Evolutionary conservation across 2,797 vertebrate genomes (phyloP).

Genomic region (Sylvia borin): DNA sequence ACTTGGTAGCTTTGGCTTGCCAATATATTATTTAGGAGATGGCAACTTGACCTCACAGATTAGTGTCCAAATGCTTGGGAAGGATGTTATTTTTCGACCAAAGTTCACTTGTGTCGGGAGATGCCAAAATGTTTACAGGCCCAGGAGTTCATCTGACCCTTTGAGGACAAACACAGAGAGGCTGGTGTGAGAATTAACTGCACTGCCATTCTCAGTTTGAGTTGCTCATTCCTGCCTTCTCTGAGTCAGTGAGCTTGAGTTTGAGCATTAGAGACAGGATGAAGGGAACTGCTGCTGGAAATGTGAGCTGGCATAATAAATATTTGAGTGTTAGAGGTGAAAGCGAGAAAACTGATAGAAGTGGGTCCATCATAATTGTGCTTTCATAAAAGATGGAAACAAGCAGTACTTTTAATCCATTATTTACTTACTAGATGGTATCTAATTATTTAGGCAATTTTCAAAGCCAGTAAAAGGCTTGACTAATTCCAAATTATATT

Average conservation of each 20-base stretch:
- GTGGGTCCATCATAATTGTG: not conserved
- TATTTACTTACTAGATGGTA: not conserved
- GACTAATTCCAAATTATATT: not conserved
- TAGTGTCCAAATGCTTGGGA: not conserved
- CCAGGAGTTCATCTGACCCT: not conserved
- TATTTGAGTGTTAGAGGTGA: not conserved
- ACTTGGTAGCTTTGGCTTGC: not conserved
- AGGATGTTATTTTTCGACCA: not conserved
- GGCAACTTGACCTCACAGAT: not conserved
- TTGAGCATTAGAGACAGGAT: not conserved
- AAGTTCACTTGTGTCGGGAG: not conserved
- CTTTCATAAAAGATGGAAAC: not conserved
- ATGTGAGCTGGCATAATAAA: not conserved
- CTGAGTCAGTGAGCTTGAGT: not conserved
- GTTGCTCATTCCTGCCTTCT: not conserved
- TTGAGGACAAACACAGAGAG: not conserved
- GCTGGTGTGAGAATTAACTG: not conserved
- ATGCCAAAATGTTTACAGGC: not conserved
- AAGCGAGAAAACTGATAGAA: not conserved
- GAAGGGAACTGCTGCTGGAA: not conserved
- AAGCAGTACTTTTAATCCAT: constrained; percentile 2
- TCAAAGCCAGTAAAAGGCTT: not conserved
- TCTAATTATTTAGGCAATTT: not conserved
- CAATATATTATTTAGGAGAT: not conserved
- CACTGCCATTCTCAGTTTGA: not conserved